A percentile compares a stretch with the other conserved stretches of the same genome.
These are phyloP conservation scores for Aphodius sticticus DNA, from an alignment of 2,888 invertebrate genomes.

Conservation along the genomic window DNA sequence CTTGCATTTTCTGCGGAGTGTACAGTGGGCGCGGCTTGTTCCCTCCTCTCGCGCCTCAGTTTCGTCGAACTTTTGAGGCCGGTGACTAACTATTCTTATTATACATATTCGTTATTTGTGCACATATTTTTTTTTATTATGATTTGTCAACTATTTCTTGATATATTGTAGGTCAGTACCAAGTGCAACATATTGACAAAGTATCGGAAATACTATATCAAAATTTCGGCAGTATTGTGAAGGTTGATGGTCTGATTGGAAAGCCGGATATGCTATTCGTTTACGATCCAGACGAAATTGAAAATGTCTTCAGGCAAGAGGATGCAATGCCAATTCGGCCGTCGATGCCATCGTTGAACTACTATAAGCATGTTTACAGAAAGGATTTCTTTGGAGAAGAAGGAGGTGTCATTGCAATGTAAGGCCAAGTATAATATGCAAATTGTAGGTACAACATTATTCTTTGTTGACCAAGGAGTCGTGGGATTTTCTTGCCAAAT, in stretches of 20 bases:
- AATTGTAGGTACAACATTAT: no score
- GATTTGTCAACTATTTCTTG: no score
- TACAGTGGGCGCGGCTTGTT: no score
- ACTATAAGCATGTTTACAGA: conserved; percentile 74
- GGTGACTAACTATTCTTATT: no score
- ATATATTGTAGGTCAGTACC: conserved; percentile 64
- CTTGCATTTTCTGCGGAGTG: no score
- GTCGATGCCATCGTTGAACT: conserved; percentile 78
- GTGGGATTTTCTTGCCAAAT: neutral
- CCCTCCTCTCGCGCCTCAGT: no score
- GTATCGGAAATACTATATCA: conserved; percentile 67
- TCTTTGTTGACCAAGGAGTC: no score
- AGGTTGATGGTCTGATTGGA: conserved; percentile 72
- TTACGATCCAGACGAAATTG: conserved; percentile 75
- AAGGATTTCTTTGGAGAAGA: conserved; percentile 74
- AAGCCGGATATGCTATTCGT: conserved; percentile 78
- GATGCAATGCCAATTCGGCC: conserved; percentile 74
- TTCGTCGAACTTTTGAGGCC: no score
- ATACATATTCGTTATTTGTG: no score
- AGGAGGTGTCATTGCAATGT: conserved; percentile 79
- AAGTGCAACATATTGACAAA: conserved; percentile 73
- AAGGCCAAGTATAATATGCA: conserved; percentile 54
- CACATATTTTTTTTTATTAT: no score
- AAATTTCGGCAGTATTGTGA: conserved; percentile 73
- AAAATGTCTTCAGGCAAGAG: conserved; percentile 73